Evolutionary conservation across 92 coral and sea anemone genomes (phyloP).

Genomic region (Desmophyllum pertusum): DNA sequence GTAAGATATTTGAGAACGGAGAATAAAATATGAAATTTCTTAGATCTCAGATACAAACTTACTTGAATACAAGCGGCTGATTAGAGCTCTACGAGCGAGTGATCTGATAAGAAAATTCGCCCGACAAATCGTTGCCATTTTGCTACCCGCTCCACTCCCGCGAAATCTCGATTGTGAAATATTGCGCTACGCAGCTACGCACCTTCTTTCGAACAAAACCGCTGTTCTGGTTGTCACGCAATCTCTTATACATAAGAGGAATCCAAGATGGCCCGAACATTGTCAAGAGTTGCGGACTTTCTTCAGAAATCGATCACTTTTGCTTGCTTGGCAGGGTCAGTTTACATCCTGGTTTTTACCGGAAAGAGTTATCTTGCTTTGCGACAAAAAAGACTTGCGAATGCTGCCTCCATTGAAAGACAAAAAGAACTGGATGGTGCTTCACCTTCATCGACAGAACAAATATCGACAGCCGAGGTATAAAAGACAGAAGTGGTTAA

Average conservation of each 20-base stretch:
- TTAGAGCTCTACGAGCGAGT: slow-evolving; percentile 33
- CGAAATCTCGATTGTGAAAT: neutral
- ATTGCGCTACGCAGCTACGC: neutral
- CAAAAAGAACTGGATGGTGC: neutral
- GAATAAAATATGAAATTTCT: neutral
- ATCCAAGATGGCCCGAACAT: slow-evolving; percentile 36
- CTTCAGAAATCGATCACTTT: slow-evolving; percentile 67
- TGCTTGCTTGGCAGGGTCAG: slow-evolving; percentile 43
- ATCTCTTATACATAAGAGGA: neutral
- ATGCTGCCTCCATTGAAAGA: slow-evolving; percentile 4
- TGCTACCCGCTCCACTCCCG: slow-evolving; percentile 20
- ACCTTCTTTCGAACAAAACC: neutral
- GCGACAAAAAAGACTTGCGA: slow-evolving; percentile 37
- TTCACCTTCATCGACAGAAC: neutral
- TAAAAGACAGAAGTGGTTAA: neutral
- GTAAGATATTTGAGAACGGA: neutral
- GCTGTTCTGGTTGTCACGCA: neutral
- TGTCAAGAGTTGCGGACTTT: slow-evolving; percentile 59
- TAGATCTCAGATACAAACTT: slow-evolving; percentile 21
- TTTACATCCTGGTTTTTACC: slow-evolving; percentile 48
- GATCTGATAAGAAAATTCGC: slow-evolving; percentile 33
- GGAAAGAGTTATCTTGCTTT: slow-evolving; percentile 45
- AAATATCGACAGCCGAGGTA: neutral
- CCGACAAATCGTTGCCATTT: slow-evolving; percentile 70
- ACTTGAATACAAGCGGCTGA: slow-evolving; percentile 64